phyloP scores from a whole-genome alignment of 2,888 invertebrate species.

The Xiphydria camelus region DNA sequence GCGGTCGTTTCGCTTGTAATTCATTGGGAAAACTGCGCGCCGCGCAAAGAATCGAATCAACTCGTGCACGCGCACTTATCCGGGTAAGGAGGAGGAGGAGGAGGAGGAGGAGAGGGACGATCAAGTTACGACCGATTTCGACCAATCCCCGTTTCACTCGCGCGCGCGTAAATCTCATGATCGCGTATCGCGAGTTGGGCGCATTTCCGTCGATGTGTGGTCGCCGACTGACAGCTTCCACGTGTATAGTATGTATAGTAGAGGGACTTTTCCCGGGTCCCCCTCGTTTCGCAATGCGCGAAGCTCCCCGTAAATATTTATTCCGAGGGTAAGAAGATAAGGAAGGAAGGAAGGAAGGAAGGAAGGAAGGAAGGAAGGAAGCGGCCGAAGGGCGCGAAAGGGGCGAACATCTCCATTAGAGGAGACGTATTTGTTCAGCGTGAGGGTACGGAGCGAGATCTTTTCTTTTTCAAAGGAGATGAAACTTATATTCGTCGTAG shows the following conservation, averaged over 20 bases:
- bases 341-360: slow-evolving; percentile 13
- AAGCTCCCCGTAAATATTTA: slow-evolving; percentile 1
- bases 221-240: no score
- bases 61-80: no score
- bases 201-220: no score
- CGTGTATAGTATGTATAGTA: no score
- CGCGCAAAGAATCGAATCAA: background rate
- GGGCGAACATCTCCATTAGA: background rate
- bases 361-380: slow-evolving; percentile 15
- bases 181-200: no score
- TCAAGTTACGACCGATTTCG: no score
- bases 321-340: background rate
- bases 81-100: no score
- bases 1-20: background rate
- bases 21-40: background rate
- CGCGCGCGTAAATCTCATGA: no score
- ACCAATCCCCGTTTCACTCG: no score
- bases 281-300: no score
- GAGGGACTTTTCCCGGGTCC: no score
- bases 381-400: slow-evolving; percentile 21
- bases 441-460: background rate
- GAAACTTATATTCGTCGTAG: slow-evolving; percentile 23
- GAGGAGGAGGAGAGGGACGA: no score
- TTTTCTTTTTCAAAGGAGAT: slow-evolving; percentile 10
- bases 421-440: background rate